Evolutionary conservation across 2,113 vertebrate species (phyloP).

Genomic region (Lepisosteus osseus): DNA sequence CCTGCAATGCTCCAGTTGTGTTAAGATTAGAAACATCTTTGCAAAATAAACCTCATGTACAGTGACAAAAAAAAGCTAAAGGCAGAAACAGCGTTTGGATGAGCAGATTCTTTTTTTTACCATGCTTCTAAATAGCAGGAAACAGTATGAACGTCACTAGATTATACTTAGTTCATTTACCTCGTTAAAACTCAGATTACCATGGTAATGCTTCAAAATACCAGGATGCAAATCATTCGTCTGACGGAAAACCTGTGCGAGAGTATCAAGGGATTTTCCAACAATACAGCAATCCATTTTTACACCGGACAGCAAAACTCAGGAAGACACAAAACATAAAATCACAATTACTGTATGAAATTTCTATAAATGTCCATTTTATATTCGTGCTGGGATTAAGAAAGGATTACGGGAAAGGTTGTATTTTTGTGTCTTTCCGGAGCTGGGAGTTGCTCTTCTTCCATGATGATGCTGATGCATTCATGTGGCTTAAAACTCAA

Average conservation of each 20-base stretch:
- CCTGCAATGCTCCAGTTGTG: neutral
- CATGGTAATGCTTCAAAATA: neutral
- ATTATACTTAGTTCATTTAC: neutral
- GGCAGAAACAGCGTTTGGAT: neutral
- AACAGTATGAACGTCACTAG: neutral
- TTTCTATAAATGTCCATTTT: neutral
- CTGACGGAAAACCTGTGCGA: neutral
- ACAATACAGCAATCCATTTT: neutral
- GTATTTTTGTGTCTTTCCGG: neutral
- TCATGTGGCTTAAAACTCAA: neutral
- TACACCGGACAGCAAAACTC: neutral
- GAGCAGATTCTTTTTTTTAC: neutral
- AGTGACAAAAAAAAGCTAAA: neutral
- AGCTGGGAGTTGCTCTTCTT: neutral
- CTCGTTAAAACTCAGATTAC: constrained; percentile 12
- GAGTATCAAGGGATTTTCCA: neutral
- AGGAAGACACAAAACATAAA: constrained; percentile 16
- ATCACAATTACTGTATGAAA: constrained; percentile 1
- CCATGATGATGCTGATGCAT: neutral
- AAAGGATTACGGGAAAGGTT: constrained; percentile 21
- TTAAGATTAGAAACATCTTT: constrained; percentile 8
- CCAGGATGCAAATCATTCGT: constrained; percentile 4
- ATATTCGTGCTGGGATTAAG: constrained; percentile 1
- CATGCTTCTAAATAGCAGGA: neutral
- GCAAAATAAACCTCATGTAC: neutral